Evolutionary conservation across 2,797 vertebrate species (phyloP).

Genomic region (Urocyon cinereoargenteus): DNA sequence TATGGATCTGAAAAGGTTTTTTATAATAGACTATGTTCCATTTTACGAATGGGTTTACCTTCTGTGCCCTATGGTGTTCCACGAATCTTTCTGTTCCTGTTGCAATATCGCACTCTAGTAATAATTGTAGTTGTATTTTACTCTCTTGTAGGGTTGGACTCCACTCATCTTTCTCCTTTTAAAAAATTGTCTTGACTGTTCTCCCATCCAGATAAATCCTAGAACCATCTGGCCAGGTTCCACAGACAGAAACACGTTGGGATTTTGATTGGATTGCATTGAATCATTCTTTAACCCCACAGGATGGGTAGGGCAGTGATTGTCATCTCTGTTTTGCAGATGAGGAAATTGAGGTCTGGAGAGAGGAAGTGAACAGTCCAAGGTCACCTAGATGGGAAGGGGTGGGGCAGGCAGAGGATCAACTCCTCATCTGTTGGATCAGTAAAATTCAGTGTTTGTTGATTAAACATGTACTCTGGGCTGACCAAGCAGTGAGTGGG

Average conservation of each 20-base stretch:
- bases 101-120: background rate
- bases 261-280: background rate
- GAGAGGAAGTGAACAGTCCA: background rate
- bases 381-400: background rate
- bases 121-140: background rate
- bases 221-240: background rate
- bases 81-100: background rate
- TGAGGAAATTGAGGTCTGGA: background rate
- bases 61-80: background rate
- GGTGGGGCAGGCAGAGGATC: background rate
- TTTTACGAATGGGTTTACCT: background rate
- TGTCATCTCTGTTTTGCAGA: background rate
- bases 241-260: background rate
- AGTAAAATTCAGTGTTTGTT: background rate
- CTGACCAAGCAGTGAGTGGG: rapidly evolving
- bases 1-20: background rate
- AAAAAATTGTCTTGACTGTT: background rate
- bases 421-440: background rate
- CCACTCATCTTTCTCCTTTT: background rate
- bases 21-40: background rate
- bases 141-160: background rate
- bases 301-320: background rate
- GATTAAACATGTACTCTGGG: background rate
- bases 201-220: background rate
- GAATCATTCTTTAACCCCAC: background rate